phyloP scores from a whole-genome alignment of 2,797 vertebrate species.

The Natrix natrix region DNA sequence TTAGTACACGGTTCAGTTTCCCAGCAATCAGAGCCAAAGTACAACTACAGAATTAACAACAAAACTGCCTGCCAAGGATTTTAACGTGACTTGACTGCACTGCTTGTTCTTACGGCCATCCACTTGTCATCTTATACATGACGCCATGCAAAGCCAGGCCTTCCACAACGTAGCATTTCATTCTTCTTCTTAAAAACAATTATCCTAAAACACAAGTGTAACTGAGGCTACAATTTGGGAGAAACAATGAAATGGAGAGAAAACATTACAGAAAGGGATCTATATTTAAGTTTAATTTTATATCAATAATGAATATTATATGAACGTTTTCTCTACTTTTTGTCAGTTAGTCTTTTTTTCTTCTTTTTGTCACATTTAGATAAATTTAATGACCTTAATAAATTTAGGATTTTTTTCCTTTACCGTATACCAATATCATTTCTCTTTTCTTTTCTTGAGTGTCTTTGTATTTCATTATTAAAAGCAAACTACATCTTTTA shows the following conservation, averaged over 20 bases:
- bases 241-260: not conserved
- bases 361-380: not conserved
- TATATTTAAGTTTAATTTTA: not conserved
- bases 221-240: not conserved
- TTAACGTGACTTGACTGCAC: not conserved
- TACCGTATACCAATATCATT: not conserved
- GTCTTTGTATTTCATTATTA: not conserved
- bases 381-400: not conserved
- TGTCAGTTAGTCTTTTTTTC: not conserved
- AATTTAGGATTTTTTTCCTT: not conserved
- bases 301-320: not conserved
- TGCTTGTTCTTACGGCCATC: not conserved
- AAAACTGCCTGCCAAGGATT: not conserved
- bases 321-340: not conserved
- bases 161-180: not conserved
- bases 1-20: conserved; percentile 1
- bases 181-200: not conserved
- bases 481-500: not conserved
- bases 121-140: not conserved
- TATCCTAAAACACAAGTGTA: not conserved
- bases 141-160: not conserved
- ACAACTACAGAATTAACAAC: not conserved
- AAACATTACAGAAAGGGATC: not conserved
- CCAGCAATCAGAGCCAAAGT: conserved; percentile 1
- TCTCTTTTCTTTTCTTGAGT: not conserved